These are phyloP conservation scores for Carassius auratus DNA, from an alignment of 2,113 vertebrate species.

Conservation along the genomic window DNA sequence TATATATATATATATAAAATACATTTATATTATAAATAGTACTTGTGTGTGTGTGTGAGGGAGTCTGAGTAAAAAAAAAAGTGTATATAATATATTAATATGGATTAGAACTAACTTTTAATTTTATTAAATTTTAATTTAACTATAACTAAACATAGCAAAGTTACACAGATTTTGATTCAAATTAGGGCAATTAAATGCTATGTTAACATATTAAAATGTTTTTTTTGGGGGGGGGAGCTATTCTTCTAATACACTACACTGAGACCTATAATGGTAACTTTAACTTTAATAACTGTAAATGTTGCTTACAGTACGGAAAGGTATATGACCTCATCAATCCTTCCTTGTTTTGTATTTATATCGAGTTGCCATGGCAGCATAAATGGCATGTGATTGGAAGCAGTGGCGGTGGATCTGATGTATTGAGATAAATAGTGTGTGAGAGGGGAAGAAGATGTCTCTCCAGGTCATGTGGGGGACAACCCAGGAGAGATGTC, in stretches of 20 bases:
- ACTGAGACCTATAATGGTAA: not conserved
- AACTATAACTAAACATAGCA: too few species aligned
- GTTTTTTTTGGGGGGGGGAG: not conserved
- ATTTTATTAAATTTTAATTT: too few species aligned
- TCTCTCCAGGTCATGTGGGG: slow-evolving; percentile 51
- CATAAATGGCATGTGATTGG: not conserved
- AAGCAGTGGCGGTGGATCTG: slow-evolving; percentile 14
- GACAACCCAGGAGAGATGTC: slow-evolving; percentile 69
- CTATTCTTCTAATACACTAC: not conserved
- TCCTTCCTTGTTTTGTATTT: slow-evolving; percentile 25
- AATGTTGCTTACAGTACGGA: not conserved
- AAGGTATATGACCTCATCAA: not conserved
- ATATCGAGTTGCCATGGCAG: slow-evolving; percentile 25
- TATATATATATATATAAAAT: too few species aligned
- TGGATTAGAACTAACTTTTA: too few species aligned
- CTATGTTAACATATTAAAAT: not conserved
- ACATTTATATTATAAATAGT: too few species aligned
- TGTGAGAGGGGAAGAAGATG: slow-evolving; percentile 39
- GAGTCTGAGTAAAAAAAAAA: too few species aligned
- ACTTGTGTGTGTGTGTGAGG: too few species aligned
- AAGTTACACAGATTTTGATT: too few species aligned
- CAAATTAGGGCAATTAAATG: not conserved
- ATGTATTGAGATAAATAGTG: slow-evolving; percentile 23
- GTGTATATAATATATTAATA: not conserved
- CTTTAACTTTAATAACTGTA: not conserved